These are phyloP conservation scores for Drosophila yooni DNA, from an alignment of 2,888 invertebrate species.

Conservation along the genomic window DNA sequence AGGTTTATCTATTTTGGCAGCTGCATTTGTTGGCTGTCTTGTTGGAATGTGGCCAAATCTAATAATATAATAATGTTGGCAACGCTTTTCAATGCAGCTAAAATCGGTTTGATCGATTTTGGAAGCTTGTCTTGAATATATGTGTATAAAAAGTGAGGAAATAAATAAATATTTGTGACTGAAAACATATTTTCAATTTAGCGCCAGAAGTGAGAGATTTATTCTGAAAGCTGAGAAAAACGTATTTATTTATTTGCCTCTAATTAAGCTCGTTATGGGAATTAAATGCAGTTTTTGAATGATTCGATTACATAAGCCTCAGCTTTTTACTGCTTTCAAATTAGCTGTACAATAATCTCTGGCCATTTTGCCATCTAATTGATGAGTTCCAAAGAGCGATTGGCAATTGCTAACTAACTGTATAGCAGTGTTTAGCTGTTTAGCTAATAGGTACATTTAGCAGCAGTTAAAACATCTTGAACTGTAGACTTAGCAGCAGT, in stretches of 20 bases:
- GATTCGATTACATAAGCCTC: not conserved
- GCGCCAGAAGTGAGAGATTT: not conserved
- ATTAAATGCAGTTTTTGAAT: not conserved
- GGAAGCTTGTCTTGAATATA: too few species aligned
- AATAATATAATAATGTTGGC: conserved; percentile 24
- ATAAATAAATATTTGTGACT: not conserved
- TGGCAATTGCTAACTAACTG: conserved; percentile 26
- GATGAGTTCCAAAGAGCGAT: conserved; percentile 25
- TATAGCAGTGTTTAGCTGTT: conserved; percentile 19
- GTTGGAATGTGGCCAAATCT: conserved; percentile 44
- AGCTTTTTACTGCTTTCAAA: not conserved
- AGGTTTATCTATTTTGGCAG: conserved; percentile 68
- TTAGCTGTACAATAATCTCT: not conserved
- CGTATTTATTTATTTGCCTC: not conserved
- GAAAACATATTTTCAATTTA: too few species aligned
- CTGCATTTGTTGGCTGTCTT: conserved; percentile 45
- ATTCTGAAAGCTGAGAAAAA: not conserved
- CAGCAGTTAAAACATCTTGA: conserved; percentile 54
- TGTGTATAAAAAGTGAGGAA: not conserved
- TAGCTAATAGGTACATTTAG: conserved; percentile 54
- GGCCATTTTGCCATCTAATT: not conserved
- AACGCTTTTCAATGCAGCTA: conserved; percentile 12
- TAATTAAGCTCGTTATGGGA: not conserved
- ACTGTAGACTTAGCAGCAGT: conserved; percentile 68
- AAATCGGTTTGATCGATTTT: conserved; percentile 32